Conservation (phyloP, 2,888 invertebrate species). For the Uloborus plumipes region DNA sequence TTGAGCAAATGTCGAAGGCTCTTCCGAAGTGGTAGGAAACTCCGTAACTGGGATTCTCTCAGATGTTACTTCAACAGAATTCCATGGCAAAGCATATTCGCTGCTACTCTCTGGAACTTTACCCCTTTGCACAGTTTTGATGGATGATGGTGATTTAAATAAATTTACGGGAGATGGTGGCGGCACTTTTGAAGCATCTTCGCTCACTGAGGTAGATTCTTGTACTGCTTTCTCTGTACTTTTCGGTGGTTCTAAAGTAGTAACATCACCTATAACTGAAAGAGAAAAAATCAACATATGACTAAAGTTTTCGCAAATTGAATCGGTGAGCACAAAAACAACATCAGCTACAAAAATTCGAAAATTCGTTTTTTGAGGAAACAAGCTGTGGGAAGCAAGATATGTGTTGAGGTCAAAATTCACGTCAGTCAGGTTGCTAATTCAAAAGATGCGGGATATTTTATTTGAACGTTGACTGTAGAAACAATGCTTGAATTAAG, state of each 20-base stretch:
- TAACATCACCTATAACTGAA: background rate
- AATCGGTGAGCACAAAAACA: no score
- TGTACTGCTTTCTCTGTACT: slow-evolving; percentile 3
- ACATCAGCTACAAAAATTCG: no score
- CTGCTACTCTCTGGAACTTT: slow-evolving; percentile 47
- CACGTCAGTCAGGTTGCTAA: no score
- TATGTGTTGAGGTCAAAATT: no score
- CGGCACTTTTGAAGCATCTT: slow-evolving; percentile 11
- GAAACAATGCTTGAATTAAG: no score
- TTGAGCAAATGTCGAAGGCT: slow-evolving; percentile 6
- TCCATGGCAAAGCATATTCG: slow-evolving; percentile 37
- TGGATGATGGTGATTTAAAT: slow-evolving; percentile 46
- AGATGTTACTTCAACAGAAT: slow-evolving; percentile 16
- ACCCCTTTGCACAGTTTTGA: slow-evolving; percentile 44
- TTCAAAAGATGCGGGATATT: no score
- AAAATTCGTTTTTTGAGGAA: no score
- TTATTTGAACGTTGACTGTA: no score
- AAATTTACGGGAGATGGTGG: background rate
- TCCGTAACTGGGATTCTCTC: slow-evolving; percentile 1
- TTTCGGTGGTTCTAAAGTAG: background rate
- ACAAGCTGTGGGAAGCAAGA: no score
- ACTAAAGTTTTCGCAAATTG: no score
- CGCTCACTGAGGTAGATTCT: background rate
- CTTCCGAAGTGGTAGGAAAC: slow-evolving; percentile 6
- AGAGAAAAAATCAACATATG: no score